A percentile compares a stretch with the other conserved stretches of the same genome.
These are phyloP conservation scores for Clarias laeviceps DNA, from an alignment of 2,797 vertebrate genomes.

Conservation along the genomic window DNA sequence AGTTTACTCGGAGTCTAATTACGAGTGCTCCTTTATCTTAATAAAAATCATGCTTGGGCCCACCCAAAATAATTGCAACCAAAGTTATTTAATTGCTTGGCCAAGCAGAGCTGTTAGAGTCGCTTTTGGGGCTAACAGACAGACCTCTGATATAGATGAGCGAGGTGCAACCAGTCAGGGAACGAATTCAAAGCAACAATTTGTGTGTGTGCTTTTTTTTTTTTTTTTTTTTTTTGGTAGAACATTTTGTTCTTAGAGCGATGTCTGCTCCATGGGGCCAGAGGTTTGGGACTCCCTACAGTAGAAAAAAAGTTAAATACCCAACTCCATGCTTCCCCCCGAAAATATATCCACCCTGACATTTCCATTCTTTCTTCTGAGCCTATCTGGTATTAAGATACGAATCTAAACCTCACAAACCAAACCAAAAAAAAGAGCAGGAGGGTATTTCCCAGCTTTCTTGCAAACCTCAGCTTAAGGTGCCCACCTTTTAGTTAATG, in stretches of 20 bases:
- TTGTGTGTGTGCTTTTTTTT: background rate
- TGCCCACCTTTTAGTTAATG: conserved; percentile 37
- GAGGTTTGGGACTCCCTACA: background rate
- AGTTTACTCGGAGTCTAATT: conserved; percentile 5
- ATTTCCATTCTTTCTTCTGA: conserved; percentile 28
- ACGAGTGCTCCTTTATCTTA: conserved; percentile 27
- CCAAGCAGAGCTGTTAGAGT: background rate
- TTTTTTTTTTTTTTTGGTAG: background rate
- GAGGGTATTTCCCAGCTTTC: conserved; percentile 51
- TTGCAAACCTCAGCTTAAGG: conserved; percentile 42
- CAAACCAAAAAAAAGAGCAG: background rate
- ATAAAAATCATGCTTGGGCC: conserved; percentile 19
- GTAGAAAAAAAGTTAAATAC: conserved; percentile 16
- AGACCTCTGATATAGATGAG: conserved; percentile 13
- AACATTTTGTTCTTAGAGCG: conserved; percentile 16
- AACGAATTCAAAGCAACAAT: conserved; percentile 7
- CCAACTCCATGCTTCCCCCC: background rate
- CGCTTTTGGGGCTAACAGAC: conserved; percentile 14
- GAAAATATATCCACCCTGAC: conserved; percentile 28
- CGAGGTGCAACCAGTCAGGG: conserved; percentile 18
- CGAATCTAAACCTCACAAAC: conserved; percentile 34
- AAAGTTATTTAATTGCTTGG: conserved; percentile 4
- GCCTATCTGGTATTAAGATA: conserved; percentile 41
- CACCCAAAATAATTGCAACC: conserved; percentile 35
- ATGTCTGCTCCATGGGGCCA: conserved; percentile 24